phyloP scores from a whole-genome alignment of 2,113 vertebrate species.

The sheep (Ovis aries) region DNA sequence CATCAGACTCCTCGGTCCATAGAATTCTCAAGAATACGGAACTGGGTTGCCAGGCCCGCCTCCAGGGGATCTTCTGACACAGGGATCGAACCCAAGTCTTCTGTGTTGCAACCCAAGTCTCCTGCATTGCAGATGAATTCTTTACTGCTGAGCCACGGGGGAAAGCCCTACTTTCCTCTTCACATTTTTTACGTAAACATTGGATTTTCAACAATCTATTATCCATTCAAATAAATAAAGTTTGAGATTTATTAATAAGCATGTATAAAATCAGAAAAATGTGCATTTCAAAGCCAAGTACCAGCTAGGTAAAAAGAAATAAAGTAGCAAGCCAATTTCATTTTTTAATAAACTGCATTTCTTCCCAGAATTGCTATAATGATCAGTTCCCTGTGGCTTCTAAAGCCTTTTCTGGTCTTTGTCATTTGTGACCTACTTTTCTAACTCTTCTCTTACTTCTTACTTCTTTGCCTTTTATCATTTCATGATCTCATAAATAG shows the following conservation, averaged over 20 bases:
- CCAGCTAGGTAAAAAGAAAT: background rate
- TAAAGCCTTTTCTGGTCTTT: background rate
- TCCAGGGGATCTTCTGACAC: background rate
- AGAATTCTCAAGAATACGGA: background rate
- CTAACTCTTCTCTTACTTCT: background rate
- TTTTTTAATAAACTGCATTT: constrained; percentile 6
- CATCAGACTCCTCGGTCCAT: background rate
- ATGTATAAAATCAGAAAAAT: background rate
- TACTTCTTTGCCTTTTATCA: background rate
- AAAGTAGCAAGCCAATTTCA: background rate
- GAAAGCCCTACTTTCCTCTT: background rate
- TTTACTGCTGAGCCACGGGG: background rate
- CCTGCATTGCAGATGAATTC: background rate
- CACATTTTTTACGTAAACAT: background rate
- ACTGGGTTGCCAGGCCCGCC: background rate
- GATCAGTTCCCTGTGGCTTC: background rate
- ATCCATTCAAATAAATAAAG: constrained; percentile 11
- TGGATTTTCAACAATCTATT: background rate
- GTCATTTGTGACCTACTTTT: background rate
- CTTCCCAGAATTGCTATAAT: background rate
- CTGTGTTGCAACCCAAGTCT: background rate
- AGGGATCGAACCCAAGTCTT: background rate
- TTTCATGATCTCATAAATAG: background rate
- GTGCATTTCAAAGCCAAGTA: background rate
- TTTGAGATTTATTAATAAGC: background rate